Conservation (phyloP, 2,888 invertebrate species). For the Xestia sexstrigata region DNA sequence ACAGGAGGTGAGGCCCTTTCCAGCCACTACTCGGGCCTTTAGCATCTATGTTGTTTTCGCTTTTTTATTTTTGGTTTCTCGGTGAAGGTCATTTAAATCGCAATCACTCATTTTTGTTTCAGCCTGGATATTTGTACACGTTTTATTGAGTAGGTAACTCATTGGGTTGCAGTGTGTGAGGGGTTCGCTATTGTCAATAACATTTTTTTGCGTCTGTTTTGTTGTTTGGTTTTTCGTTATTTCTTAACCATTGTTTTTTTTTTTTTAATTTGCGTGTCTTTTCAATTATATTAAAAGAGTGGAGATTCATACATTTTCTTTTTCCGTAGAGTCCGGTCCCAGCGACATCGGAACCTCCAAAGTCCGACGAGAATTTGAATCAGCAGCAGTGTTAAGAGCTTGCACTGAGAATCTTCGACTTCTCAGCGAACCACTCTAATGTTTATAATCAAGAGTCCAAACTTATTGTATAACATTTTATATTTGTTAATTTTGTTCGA, state of each 20-base stretch:
- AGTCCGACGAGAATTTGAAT: conserved; percentile 94
- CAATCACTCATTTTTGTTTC: conserved; percentile 85
- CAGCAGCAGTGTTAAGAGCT: conserved; percentile 91
- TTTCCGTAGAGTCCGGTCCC: conserved; percentile 93
- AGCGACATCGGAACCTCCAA: conserved; percentile 90
- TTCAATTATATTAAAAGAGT: background rate
- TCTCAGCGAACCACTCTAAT: conserved; percentile 72
- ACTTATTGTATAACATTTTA: conserved; percentile 80
- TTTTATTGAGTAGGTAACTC: conserved; percentile 85
- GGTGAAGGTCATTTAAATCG: conserved; percentile 79
- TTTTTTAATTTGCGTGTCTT: conserved; percentile 53
- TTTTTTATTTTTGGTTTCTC: conserved; percentile 68
- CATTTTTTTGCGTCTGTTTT: conserved; percentile 55
- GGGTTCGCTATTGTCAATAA: conserved; percentile 68
- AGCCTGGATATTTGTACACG: conserved; percentile 89
- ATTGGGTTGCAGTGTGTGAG: conserved; percentile 66
- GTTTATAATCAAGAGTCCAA: conserved; percentile 80
- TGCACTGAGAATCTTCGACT: conserved; percentile 63
- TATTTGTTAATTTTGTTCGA: conserved; percentile 76
- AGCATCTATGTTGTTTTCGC: conserved; percentile 70
- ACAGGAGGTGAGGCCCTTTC: conserved; percentile 87
- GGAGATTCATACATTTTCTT: conserved; percentile 68
- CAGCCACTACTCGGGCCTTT: conserved; percentile 63
- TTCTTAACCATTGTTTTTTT: conserved; percentile 63
- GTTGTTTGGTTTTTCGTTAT: conserved; percentile 67